Evolutionary conservation across 1,140 invertebrate genomes (phyloP).

Genomic region (Brachionus sp.): DNA sequence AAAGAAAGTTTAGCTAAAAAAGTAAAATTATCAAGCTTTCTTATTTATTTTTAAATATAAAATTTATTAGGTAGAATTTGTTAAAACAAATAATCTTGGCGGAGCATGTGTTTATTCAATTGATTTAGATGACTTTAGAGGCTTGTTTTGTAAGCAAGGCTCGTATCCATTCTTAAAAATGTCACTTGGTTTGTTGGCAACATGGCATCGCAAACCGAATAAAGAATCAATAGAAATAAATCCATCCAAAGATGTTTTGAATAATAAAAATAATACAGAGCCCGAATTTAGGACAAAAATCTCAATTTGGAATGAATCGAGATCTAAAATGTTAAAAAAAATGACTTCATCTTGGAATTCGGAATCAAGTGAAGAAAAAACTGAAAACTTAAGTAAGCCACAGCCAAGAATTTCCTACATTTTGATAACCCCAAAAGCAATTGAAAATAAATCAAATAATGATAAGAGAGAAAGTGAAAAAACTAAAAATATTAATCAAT

Average conservation of each 20-base stretch:
- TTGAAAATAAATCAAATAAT: background rate
- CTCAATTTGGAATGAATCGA: background rate
- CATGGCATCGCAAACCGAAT: background rate
- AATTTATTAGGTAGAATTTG: slow-evolving; percentile 8
- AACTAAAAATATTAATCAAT: background rate
- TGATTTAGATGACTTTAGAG: slow-evolving; percentile 61
- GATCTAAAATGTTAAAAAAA: background rate
- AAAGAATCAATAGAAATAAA: background rate
- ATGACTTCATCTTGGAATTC: background rate
- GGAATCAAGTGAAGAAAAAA: background rate
- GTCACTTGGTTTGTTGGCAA: background rate
- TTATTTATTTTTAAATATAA: background rate
- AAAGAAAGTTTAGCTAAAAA: slow-evolving; percentile 35
- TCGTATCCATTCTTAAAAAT: slow-evolving; percentile 51
- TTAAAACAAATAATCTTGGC: slow-evolving; percentile 26
- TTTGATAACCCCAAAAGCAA: background rate
- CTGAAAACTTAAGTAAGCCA: background rate
- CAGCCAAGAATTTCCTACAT: background rate
- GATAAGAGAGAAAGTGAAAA: background rate
- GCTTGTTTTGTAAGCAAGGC: slow-evolving; percentile 50
- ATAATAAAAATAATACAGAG: background rate
- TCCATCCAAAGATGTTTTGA: background rate
- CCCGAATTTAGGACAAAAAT: background rate
- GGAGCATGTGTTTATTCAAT: slow-evolving; percentile 40
- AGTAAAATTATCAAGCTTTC: background rate